Conservation (phyloP, 2,113 vertebrate genomes). For the Agelaius tricolor region DNA sequence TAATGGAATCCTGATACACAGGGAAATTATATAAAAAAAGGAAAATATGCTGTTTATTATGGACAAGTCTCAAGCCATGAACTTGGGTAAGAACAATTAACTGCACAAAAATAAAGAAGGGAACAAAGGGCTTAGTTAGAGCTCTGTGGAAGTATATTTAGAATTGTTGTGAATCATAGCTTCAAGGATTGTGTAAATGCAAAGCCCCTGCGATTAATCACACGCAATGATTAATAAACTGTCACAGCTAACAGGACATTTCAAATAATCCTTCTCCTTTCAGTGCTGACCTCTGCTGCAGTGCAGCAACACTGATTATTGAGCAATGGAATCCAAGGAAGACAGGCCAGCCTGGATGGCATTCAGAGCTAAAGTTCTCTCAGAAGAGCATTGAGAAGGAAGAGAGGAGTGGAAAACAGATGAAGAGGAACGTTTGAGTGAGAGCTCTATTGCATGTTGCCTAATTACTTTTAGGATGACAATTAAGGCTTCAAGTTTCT, state of each 20-base stretch:
- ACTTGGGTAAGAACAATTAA: background rate
- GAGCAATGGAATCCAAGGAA: background rate
- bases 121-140: background rate
- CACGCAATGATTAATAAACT: conserved; percentile 11
- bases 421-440: background rate
- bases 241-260: background rate
- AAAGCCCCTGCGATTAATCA: background rate
- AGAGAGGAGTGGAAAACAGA: background rate
- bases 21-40: background rate
- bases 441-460: background rate
- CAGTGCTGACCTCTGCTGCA: background rate
- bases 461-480: background rate
- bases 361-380: background rate
- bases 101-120: background rate
- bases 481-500: background rate
- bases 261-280: background rate
- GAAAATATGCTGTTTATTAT: background rate
- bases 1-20: background rate
- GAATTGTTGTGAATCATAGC: conserved; percentile 16
- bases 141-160: background rate
- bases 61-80: background rate
- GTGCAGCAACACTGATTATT: background rate
- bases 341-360: accelerated
- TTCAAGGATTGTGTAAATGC: background rate
- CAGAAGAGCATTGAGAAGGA: background rate